Conservation (phyloP, 2,888 invertebrate species). For the Mimachlamys varia region DNA sequence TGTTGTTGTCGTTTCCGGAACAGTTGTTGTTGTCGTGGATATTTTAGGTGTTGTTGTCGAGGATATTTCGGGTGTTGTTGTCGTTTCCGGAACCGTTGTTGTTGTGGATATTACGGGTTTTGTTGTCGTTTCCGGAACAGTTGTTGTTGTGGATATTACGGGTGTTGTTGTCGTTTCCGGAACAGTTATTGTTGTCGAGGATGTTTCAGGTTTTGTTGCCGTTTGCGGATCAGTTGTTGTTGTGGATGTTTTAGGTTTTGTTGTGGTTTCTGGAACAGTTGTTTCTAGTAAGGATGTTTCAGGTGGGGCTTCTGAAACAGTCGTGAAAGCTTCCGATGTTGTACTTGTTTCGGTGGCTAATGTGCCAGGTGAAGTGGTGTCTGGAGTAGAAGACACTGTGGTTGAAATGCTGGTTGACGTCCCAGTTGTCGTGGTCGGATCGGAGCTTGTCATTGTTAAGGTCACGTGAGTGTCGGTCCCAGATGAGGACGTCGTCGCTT, state of each 20-base stretch:
- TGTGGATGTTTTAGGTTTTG: not conserved
- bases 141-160: not conserved
- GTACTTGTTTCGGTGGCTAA: not conserved
- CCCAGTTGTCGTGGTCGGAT: not conserved
- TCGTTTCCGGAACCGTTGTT: not conserved
- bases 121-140: not conserved
- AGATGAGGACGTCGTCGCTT: not conserved
- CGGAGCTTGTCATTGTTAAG: not conserved
- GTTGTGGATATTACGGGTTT: not conserved
- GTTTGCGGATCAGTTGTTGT: not conserved
- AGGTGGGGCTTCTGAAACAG: not conserved
- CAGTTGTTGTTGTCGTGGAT: not conserved
- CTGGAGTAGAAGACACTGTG: not conserved
- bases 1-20: not conserved
- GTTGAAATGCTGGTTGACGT: not conserved
- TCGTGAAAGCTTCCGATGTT: not conserved
- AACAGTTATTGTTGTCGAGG: not conserved
- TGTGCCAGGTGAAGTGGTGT: not conserved
- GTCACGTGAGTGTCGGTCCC: not conserved
- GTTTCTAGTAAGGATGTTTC: not conserved
- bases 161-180: not conserved
- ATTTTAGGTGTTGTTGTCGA: not conserved
- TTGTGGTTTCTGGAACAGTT: not conserved
- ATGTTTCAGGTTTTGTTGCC: not conserved
- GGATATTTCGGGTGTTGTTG: not conserved